Conservation (phyloP, 1,140 invertebrate species). For the Camponotus vicinus region DNA sequence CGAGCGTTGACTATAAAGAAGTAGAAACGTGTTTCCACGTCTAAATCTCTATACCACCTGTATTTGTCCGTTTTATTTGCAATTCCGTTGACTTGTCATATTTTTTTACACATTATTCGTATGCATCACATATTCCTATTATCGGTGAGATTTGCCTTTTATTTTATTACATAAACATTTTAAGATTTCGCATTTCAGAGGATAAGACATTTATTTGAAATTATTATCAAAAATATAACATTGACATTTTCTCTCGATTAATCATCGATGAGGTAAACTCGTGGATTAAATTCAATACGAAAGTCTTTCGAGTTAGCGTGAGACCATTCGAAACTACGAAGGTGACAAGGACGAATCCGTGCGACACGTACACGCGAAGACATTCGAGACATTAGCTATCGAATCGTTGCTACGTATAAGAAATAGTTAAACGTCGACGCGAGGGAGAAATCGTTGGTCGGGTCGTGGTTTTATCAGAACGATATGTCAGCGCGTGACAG, state of each 20-base stretch:
- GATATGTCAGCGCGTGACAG: conserved; percentile 80
- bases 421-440: conserved; percentile 75
- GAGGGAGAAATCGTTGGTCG: conserved; percentile 72
- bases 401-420: conserved; percentile 73
- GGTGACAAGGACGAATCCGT: conserved; percentile 15
- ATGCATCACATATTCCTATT: not conserved
- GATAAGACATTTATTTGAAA: not conserved
- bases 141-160: not conserved
- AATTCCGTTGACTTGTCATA: not conserved
- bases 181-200: not conserved
- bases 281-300: conserved; percentile 7
- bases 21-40: conserved; percentile 5
- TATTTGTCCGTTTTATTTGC: not conserved
- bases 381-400: conserved; percentile 74
- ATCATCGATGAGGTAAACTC: not conserved
- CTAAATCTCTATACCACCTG: not conserved
- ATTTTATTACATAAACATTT: not conserved
- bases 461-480: conserved; percentile 79
- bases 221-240: conserved; percentile 2
- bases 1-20: conserved; percentile 9
- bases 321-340: conserved; percentile 19
- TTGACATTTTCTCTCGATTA: not conserved
- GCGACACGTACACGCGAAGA: conserved; percentile 48
- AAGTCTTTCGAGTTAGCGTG: conserved; percentile 3
- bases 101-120: not conserved